Evolutionary conservation across 1,140 invertebrate genomes (phyloP).

Genomic region (Heliconius eleuchia): DNA sequence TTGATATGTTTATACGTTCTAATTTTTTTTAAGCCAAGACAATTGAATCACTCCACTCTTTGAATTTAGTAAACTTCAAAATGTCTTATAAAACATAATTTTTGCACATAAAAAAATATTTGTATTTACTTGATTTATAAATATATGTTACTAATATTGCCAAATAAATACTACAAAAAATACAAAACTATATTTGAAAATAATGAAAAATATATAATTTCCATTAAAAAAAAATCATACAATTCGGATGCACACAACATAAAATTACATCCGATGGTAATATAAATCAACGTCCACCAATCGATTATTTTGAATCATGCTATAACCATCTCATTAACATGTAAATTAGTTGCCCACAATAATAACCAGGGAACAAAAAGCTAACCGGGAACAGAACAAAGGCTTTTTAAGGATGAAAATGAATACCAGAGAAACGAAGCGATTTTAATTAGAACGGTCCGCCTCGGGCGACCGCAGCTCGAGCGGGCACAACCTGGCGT

Average conservation of each 20-base stretch:
- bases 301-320: constrained; percentile 53
- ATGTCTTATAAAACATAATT: too few species aligned
- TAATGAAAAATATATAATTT: neutral
- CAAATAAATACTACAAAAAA: too few species aligned
- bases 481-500: constrained; percentile 45
- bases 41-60: too few species aligned
- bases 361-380: constrained; percentile 55
- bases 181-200: too few species aligned
- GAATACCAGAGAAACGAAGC: constrained; percentile 69
- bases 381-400: constrained; percentile 68
- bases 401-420: constrained; percentile 75
- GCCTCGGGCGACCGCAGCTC: constrained; percentile 64
- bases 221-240: neutral
- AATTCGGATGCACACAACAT: neutral
- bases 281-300: constrained; percentile 35
- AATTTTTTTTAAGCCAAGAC: too few species aligned
- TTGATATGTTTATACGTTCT: too few species aligned
- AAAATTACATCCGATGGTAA: neutral
- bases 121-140: too few species aligned
- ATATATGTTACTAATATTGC: too few species aligned
- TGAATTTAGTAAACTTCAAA: too few species aligned
- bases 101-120: too few species aligned
- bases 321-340: constrained; percentile 74
- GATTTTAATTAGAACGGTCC: constrained; percentile 76
- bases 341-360: constrained; percentile 76